Conservation (phyloP, 2,113 vertebrate species). For the Actenoides lindsayi region DNA sequence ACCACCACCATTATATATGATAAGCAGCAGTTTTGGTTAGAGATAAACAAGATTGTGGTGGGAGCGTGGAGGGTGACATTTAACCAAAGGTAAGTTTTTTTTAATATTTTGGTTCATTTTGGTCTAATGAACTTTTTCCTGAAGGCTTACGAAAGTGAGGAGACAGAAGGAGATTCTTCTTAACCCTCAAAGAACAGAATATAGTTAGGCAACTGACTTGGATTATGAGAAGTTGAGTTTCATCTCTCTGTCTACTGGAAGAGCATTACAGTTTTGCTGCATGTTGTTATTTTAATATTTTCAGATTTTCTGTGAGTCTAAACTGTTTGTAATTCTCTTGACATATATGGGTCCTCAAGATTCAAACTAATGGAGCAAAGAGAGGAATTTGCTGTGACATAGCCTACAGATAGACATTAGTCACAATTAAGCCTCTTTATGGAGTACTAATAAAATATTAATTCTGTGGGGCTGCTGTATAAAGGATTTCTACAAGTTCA, state of each 20-base stretch:
- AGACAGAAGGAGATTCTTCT: neutral
- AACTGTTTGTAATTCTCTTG: neutral
- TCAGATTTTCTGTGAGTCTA: neutral
- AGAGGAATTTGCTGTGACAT: neutral
- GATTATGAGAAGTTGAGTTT: neutral
- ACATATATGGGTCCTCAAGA: neutral
- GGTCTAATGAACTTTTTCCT: neutral
- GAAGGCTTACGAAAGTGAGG: neutral
- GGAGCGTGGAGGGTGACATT: neutral
- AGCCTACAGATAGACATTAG: neutral
- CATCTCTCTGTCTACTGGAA: neutral
- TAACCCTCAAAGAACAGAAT: neutral
- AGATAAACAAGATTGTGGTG: neutral
- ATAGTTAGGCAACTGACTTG: neutral
- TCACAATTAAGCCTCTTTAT: constrained; percentile 19
- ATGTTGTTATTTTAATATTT: neutral
- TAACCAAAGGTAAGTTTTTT: neutral
- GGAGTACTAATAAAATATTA: neutral
- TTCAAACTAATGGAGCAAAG: neutral
- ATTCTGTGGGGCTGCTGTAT: neutral
- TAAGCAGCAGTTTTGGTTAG: neutral
- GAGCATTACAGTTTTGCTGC: neutral
- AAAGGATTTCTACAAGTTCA: neutral
- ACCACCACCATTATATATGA: neutral
- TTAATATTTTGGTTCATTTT: neutral